Conservation (phyloP, 2,113 vertebrate species). For the Eudorcas thomsonii region DNA sequence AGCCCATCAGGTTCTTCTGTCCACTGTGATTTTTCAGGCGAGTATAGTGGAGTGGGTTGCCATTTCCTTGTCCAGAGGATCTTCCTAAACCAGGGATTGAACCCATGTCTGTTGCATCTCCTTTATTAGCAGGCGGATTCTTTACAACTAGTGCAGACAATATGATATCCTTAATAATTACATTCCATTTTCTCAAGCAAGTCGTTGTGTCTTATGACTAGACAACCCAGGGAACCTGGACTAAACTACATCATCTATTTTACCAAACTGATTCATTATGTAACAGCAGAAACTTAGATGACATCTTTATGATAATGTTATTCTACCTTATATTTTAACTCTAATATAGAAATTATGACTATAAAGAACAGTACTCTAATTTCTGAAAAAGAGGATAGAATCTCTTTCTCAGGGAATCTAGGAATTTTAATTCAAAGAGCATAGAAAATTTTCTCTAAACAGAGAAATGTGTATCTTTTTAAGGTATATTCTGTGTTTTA, state of each 20-base stretch:
- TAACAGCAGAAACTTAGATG: neutral
- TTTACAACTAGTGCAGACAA: neutral
- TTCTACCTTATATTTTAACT: neutral
- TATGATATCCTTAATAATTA: neutral
- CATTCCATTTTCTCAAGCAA: neutral
- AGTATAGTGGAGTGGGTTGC: neutral
- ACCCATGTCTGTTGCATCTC: neutral
- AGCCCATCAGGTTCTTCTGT: neutral
- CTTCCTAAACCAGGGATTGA: neutral
- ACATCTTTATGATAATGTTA: neutral
- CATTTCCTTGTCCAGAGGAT: neutral
- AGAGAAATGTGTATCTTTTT: neutral
- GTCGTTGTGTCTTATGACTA: neutral
- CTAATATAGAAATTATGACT: neutral
- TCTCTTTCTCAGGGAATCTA: neutral
- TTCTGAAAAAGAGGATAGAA: neutral
- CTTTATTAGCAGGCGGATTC: neutral
- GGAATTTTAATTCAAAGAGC: neutral
- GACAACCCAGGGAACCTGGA: neutral
- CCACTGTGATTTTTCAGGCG: neutral
- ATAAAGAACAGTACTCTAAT: neutral
- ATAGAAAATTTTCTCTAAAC: neutral
- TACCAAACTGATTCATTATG: neutral
- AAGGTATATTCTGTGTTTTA: neutral
- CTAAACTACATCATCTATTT: neutral